These are phyloP conservation scores for Anthophora plumipes DNA, from an alignment of 2,888 invertebrate species.

Conservation along the genomic window DNA sequence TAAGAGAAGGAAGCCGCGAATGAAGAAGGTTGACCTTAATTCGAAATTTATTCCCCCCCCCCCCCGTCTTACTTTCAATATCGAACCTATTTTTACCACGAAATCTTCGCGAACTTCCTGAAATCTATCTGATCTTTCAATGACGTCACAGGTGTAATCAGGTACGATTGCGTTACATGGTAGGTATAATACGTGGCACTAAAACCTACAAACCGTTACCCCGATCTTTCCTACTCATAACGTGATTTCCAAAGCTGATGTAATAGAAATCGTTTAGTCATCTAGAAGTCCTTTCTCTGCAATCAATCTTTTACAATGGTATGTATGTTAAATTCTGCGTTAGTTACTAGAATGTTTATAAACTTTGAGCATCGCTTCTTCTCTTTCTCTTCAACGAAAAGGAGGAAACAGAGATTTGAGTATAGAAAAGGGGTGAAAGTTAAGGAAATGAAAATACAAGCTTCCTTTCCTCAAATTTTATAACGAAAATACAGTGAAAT, in stretches of 20 bases:
- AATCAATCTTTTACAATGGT: background rate
- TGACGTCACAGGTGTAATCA: constrained; percentile 26
- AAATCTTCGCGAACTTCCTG: background rate
- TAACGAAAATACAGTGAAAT: no score
- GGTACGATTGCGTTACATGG: constrained; percentile 25
- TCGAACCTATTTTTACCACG: background rate
- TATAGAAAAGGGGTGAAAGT: background rate
- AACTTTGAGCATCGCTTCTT: no score
- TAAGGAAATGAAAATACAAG: no score
- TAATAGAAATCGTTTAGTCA: constrained; percentile 47
- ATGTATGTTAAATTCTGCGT: background rate
- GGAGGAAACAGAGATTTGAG: no score
- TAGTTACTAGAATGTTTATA: background rate
- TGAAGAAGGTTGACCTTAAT: constrained; percentile 14
- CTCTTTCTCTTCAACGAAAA: no score
- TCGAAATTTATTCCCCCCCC: constrained; percentile 17
- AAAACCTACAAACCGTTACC: constrained; percentile 47
- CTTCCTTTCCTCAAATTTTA: no score
- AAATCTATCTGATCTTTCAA: background rate
- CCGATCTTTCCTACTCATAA: constrained; percentile 4
- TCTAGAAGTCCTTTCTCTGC: background rate
- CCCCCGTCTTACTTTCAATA: constrained; percentile 42
- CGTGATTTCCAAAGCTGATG: constrained; percentile 32
- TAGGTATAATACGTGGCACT: constrained; percentile 45
- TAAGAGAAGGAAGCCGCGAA: constrained; percentile 37